Conservation (phyloP, 1,140 invertebrate species). For the Magallana gigas region DNA sequence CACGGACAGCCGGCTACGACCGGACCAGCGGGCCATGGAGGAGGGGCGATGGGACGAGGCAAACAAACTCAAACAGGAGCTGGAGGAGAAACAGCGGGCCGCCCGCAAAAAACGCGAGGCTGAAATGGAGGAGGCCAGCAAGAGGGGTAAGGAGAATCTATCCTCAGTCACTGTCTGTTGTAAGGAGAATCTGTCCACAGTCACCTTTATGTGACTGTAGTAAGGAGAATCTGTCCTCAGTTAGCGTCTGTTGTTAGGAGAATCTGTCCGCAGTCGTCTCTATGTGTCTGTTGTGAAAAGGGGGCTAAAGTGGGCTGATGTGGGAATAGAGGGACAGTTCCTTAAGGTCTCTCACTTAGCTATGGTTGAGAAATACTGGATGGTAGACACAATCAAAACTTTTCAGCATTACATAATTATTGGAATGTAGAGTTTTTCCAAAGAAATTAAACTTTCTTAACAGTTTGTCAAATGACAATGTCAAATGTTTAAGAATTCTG, state of each 20-base stretch:
- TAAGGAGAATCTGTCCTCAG: constrained; percentile 65
- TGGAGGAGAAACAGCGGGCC: constrained; percentile 96
- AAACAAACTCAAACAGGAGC: constrained; percentile 90
- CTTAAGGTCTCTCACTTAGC: too few relatives aligned
- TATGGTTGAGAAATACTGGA: too few relatives aligned
- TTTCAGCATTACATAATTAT: too few relatives aligned
- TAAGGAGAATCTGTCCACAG: constrained; percentile 19
- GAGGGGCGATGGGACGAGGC: constrained; percentile 97
- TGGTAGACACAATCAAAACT: too few relatives aligned
- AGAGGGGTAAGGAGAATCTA: constrained; percentile 80
- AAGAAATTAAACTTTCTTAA: too few relatives aligned
- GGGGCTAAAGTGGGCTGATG: too few relatives aligned
- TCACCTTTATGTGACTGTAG: constrained; percentile 62
- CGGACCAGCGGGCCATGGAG: constrained; percentile 99
- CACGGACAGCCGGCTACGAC: constrained; percentile 95
- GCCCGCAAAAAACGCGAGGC: constrained; percentile 83
- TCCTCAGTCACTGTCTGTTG: too few relatives aligned
- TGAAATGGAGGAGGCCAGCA: constrained; percentile 89
- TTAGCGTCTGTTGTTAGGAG: constrained; percentile 74
- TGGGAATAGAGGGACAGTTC: too few relatives aligned
- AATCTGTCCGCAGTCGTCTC: too few relatives aligned
- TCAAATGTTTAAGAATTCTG: constrained; percentile 45
- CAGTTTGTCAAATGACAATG: too few relatives aligned
- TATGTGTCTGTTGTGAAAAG: too few relatives aligned
- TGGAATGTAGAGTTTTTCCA: too few relatives aligned